These are phyloP conservation scores for Archips xylosteana DNA, from an alignment of 2,888 invertebrate genomes.

Conservation along the genomic window DNA sequence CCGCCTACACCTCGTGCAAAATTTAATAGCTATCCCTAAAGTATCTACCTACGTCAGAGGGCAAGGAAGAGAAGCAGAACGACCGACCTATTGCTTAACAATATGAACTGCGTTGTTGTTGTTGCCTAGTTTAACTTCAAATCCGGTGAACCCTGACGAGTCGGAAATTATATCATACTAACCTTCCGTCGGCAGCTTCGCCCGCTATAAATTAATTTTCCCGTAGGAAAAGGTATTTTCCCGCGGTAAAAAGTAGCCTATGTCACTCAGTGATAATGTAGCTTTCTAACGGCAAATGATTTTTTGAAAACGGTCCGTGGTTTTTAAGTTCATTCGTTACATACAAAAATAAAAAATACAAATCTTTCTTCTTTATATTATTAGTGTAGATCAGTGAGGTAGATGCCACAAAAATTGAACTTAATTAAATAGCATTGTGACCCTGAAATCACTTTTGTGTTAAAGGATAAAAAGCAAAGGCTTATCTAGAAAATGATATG, in stretches of 20 bases:
- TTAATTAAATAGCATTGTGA: neutral
- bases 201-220: no score
- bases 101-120: conserved; percentile 11
- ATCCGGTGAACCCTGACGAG: conserved; percentile 3
- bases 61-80: conserved; percentile 53
- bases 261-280: no score
- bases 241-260: no score
- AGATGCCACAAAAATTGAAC: neutral
- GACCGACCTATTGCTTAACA: conserved; percentile 24
- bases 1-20: conserved; percentile 76
- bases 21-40: conserved; percentile 68
- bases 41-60: conserved; percentile 56
- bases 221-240: no score
- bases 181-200: no score
- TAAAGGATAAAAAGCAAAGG: neutral
- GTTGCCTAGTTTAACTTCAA: conserved; percentile 24
- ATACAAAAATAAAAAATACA: no score
- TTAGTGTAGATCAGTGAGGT: neutral
- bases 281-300: no score
- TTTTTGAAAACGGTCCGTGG: no score
- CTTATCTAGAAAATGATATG: neutral
- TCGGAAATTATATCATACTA: no score
- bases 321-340: no score
- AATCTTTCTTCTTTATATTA: neutral
- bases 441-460: neutral